These are phyloP conservation scores for Nannoperca australis DNA, from an alignment of 2,797 vertebrate genomes.

Conservation along the genomic window DNA sequence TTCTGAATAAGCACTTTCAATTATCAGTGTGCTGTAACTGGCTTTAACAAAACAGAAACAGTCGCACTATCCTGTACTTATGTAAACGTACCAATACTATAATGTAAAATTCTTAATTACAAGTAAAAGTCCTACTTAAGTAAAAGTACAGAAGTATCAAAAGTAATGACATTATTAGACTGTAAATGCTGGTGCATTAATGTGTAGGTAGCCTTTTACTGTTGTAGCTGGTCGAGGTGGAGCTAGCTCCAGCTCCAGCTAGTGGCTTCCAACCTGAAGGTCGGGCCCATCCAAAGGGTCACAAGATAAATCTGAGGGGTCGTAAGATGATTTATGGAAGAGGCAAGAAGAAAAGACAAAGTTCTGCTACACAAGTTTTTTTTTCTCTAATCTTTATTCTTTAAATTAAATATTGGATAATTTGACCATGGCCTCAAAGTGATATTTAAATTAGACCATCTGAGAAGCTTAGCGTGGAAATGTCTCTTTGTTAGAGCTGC, in stretches of 20 bases:
- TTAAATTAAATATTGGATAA: not conserved
- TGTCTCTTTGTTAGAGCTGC: not conserved
- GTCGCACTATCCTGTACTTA: not conserved
- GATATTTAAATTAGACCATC: not conserved
- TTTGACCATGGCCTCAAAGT: not conserved
- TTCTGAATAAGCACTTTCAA: not conserved
- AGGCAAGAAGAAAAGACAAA: not conserved
- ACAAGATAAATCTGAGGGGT: constrained; percentile 6
- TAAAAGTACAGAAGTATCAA: not conserved
- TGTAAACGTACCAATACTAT: not conserved
- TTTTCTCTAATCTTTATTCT: not conserved
- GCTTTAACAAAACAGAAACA: not conserved
- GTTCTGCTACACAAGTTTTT: not conserved
- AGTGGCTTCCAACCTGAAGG: constrained; percentile 21
- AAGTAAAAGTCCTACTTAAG: not conserved
- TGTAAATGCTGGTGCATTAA: not conserved
- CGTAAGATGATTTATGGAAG: not conserved
- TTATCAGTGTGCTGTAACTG: not conserved
- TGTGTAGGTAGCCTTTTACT: not conserved
- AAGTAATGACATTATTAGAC: not conserved
- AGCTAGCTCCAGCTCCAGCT: not conserved
- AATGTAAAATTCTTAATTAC: not conserved
- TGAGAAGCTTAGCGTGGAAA: not conserved
- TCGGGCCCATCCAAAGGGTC: not conserved
- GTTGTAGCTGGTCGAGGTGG: not conserved